These are phyloP conservation scores for Auanema freiburgensis DNA, from an alignment of 2,888 invertebrate genomes.

Conservation along the genomic window DNA sequence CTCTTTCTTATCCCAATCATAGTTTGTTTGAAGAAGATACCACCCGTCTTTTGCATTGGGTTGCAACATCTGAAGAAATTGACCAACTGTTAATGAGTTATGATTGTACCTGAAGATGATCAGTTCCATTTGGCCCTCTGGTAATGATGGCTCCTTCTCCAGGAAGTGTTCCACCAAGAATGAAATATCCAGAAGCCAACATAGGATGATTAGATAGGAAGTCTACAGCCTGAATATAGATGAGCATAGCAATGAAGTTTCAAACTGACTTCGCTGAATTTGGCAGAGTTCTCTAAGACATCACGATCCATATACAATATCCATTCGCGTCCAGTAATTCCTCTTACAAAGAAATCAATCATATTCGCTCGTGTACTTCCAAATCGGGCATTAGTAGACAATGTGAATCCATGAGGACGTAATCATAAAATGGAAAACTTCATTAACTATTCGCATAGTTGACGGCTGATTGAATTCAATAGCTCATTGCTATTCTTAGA, in stretches of 20 bases:
- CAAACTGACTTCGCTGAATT: slow-evolving; percentile 16
- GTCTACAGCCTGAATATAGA: slow-evolving; percentile 19
- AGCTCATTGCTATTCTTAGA: neutral
- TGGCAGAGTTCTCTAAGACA: slow-evolving; percentile 21
- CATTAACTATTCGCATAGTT: neutral
- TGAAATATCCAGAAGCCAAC: slow-evolving; percentile 69
- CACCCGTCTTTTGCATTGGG: slow-evolving; percentile 49
- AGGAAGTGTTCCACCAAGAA: slow-evolving; percentile 65
- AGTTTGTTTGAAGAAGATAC: slow-evolving; percentile 70
- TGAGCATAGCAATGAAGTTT: neutral
- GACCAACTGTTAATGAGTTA: neutral
- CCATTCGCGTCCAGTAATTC: slow-evolving; percentile 20
- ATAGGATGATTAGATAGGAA: slow-evolving; percentile 24
- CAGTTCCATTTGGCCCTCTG: slow-evolving; percentile 36
- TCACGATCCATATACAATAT: slow-evolving; percentile 29
- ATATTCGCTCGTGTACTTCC: slow-evolving; percentile 68
- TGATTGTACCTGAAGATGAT: slow-evolving; percentile 21
- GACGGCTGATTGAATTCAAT: neutral
- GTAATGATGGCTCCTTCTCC: slow-evolving; percentile 37
- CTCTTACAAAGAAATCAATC: slow-evolving; percentile 62
- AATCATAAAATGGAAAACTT: slow-evolving; percentile 38
- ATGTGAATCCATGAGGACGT: slow-evolving; percentile 60
- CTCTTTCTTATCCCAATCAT: slow-evolving; percentile 69
- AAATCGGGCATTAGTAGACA: slow-evolving; percentile 66
- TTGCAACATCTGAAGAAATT: slow-evolving; percentile 19